Conservation (phyloP, 2,888 invertebrate species). For the Metacarcinus magister region DNA sequence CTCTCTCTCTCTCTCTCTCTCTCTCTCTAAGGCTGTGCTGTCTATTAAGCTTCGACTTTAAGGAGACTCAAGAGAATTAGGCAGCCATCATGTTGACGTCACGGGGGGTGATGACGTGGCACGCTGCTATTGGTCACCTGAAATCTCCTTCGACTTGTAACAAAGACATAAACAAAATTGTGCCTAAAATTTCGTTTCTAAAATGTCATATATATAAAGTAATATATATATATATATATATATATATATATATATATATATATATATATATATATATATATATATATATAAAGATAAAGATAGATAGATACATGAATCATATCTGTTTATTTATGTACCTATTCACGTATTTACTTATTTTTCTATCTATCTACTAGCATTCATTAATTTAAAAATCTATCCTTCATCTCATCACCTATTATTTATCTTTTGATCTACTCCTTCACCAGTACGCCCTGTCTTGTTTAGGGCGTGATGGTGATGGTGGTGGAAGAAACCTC, state of each 20-base stretch:
- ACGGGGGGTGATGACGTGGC: not conserved
- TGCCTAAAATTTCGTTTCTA: not conserved
- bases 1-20: slow-evolving; percentile 51
- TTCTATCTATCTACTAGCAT: not conserved
- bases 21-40: not conserved
- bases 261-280: not conserved
- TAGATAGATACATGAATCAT: not conserved
- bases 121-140: not conserved
- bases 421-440: not conserved
- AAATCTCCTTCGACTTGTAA: not conserved
- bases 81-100: slow-evolving; percentile 5
- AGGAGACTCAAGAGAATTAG: slow-evolving; percentile 53
- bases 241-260: not conserved
- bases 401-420: not conserved
- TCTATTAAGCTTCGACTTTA: slow-evolving; percentile 51
- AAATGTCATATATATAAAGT: not conserved
- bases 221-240: not conserved
- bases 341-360: not conserved
- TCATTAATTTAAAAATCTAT: not conserved
- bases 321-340: not conserved
- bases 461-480: not conserved
- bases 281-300: slow-evolving; percentile 4
- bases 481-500: too few species aligned
- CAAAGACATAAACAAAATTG: not conserved
- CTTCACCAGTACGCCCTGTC: not conserved